Evolutionary conservation across 2,888 invertebrate genomes (phyloP).

Genomic region (Psylliodes chrysocephalus): DNA sequence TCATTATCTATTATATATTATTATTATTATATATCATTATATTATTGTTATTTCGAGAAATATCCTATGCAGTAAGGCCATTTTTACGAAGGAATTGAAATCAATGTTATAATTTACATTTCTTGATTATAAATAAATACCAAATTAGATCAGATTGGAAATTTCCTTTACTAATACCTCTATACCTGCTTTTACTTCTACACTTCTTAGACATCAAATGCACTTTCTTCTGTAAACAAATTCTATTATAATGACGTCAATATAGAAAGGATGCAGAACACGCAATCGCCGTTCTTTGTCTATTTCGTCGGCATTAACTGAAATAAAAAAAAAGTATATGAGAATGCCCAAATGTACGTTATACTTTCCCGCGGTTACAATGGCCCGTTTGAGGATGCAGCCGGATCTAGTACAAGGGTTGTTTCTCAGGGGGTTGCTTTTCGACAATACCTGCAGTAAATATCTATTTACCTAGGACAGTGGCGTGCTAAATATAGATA

Average conservation of each 20-base stretch:
- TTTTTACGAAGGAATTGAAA: no score
- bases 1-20: no score
- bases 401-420: constrained; percentile 51
- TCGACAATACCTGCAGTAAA: constrained; percentile 51
- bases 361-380: constrained; percentile 55
- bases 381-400: constrained; percentile 57
- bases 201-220: no score
- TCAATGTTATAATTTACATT: no score
- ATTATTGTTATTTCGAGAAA: no score
- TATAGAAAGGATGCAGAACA: constrained; percentile 15
- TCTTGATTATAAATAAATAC: no score
- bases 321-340: constrained; percentile 34
- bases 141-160: no score
- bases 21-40: no score
- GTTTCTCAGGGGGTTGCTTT: constrained; percentile 48
- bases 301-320: constrained; percentile 20
- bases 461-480: constrained; percentile 52
- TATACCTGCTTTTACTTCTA: no score
- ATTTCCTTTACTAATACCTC: no score
- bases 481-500: constrained; percentile 45
- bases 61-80: no score
- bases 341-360: constrained; percentile 49
- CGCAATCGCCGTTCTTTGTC: constrained; percentile 20
- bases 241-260: background rate
- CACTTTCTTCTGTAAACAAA: no score